phyloP scores from a whole-genome alignment of 2,888 invertebrate genomes.

The Lamellibrachia satsuma region DNA sequence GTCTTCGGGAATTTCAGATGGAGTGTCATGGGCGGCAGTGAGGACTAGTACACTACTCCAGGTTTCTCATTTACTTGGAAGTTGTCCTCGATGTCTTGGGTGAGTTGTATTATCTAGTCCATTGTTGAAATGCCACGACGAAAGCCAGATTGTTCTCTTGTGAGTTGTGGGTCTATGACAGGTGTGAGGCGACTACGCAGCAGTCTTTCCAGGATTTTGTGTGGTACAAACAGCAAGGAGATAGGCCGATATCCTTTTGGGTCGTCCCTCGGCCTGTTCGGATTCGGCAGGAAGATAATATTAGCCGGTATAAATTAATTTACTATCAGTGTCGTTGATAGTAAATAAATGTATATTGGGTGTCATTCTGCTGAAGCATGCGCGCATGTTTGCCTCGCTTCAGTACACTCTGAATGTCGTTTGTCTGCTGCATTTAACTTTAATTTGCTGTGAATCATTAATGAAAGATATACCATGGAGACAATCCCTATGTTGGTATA shows the following conservation, averaged over 20 bases:
- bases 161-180: not conserved
- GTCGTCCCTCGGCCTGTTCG: not conserved
- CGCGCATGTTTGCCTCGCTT: too few species aligned
- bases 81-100: not conserved
- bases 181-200: not conserved
- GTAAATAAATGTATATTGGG: too few species aligned
- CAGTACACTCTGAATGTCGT: too few species aligned
- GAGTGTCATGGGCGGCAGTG: not conserved
- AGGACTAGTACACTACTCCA: not conserved
- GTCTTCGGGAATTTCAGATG: not conserved
- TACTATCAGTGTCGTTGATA: too few species aligned
- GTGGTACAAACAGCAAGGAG: not conserved
- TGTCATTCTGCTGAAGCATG: too few species aligned
- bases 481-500: too few species aligned
- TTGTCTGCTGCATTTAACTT: too few species aligned
- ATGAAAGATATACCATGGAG: too few species aligned
- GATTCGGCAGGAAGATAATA: not conserved
- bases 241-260: not conserved
- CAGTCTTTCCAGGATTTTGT: not conserved
- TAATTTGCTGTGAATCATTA: too few species aligned
- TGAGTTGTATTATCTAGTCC: not conserved
- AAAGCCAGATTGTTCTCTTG: not conserved
- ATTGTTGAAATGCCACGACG: not conserved
- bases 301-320: too few species aligned
- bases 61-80: not conserved